These are phyloP conservation scores for Lasioglossum malachurum DNA, from an alignment of 2,888 invertebrate species.

Conservation along the genomic window DNA sequence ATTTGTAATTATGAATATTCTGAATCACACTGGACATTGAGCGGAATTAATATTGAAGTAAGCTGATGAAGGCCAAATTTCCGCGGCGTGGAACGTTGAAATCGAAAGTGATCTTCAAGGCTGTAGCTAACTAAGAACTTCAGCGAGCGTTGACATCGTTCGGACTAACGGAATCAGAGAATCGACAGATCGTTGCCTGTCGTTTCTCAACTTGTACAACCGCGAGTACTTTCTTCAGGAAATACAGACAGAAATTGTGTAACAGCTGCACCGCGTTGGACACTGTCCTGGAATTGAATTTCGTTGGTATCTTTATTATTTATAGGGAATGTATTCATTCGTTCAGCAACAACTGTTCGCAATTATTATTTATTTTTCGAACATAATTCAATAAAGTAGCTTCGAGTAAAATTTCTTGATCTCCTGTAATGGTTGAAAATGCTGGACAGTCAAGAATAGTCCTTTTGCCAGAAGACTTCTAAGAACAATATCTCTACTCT, in stretches of 20 bases:
- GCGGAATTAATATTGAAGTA: neutral
- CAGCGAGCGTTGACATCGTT: neutral
- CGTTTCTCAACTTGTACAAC: neutral
- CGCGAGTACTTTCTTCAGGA: slow-evolving; percentile 50
- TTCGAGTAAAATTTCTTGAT: neutral
- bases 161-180: neutral
- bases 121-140: neutral
- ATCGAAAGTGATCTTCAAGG: slow-evolving; percentile 2
- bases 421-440: too few relatives aligned
- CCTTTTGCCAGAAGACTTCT: too few relatives aligned
- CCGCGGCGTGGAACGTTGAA: neutral
- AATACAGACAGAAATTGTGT: slow-evolving; percentile 43
- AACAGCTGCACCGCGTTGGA: neutral
- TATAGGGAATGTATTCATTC: neutral
- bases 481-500: neutral
- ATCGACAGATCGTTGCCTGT: slow-evolving; percentile 17
- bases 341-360: neutral
- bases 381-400: neutral
- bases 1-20: neutral
- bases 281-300: neutral
- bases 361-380: neutral
- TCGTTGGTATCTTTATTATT: neutral
- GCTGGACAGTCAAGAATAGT: too few relatives aligned
- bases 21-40: neutral
- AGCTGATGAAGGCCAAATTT: neutral